Evolutionary conservation across 2,113 vertebrate species (phyloP).

Genomic region (Rhinolophus ferrumequinum): DNA sequence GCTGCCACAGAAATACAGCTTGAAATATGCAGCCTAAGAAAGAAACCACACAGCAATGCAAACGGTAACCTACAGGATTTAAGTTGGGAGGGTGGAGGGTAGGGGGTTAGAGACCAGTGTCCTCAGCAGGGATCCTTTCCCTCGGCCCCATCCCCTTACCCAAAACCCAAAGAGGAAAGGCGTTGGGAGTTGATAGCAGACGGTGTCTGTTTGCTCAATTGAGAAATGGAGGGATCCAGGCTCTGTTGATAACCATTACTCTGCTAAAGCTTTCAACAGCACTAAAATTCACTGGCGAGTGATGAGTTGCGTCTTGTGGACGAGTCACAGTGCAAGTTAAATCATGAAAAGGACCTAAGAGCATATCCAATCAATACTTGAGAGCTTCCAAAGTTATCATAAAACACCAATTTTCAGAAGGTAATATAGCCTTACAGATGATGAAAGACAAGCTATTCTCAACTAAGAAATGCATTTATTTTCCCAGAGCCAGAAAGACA

Average conservation of each 20-base stretch:
- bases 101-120: not conserved
- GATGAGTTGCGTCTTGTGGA: slow-evolving; percentile 29
- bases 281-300: slow-evolving; percentile 49
- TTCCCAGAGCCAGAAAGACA: slow-evolving; percentile 38
- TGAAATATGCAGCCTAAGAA: not conserved
- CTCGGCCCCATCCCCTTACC: not conserved
- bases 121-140: not conserved
- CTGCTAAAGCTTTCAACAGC: slow-evolving; percentile 61
- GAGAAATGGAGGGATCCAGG: slow-evolving; percentile 62
- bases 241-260: slow-evolving; percentile 62
- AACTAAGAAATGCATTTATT: slow-evolving; percentile 21
- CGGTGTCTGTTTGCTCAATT: slow-evolving; percentile 42
- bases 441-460: slow-evolving; percentile 12
- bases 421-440: not conserved
- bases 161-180: not conserved
- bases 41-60: not conserved
- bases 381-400: slow-evolving; percentile 59
- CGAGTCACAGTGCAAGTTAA: slow-evolving; percentile 29
- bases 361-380: slow-evolving; percentile 26
- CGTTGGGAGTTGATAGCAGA: not conserved
- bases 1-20: not conserved
- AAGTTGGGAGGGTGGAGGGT: not conserved
- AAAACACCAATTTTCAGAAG: slow-evolving; percentile 51
- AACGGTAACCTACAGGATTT: not conserved
- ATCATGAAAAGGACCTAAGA: slow-evolving; percentile 45